Percentiles rank a stretch among this genome's conserved stretches.
phyloP scores from a whole-genome alignment of 2,888 invertebrate species.

The Tanytarsus gracilentus region DNA sequence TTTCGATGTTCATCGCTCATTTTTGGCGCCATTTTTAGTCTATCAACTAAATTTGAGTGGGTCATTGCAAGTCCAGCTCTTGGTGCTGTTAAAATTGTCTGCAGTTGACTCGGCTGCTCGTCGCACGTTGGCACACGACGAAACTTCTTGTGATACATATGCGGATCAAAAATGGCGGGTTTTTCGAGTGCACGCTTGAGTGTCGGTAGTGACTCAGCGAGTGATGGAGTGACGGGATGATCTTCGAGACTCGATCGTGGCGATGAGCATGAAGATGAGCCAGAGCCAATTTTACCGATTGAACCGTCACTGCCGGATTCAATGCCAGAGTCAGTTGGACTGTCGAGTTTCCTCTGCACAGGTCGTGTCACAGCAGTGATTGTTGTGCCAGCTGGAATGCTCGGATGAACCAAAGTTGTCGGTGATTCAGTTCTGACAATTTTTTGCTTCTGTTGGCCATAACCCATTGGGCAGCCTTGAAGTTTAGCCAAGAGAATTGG shows the following conservation, averaged over 20 bases:
- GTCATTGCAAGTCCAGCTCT: constrained; percentile 13
- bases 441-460: constrained; percentile 50
- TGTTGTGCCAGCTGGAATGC: constrained; percentile 61
- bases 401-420: constrained; percentile 38
- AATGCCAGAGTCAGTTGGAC: constrained; percentile 87
- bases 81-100: constrained; percentile 11
- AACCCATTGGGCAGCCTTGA: constrained; percentile 66
- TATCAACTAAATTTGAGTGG: constrained; percentile 16
- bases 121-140: not conserved
- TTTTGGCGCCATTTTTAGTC: constrained; percentile 21
- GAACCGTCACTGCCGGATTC: constrained; percentile 76
- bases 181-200: constrained; percentile 20
- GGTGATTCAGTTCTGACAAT: constrained; percentile 66
- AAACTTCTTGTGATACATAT: constrained; percentile 28
- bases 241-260: constrained; percentile 78
- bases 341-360: constrained; percentile 65
- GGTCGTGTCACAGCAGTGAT: constrained; percentile 55
- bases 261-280: constrained; percentile 74
- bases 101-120: constrained; percentile 14
- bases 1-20: constrained; percentile 28
- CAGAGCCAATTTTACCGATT: constrained; percentile 33
- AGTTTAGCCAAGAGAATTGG: constrained; percentile 66
- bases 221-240: constrained; percentile 35
- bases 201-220: constrained; percentile 20
- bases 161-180: constrained; percentile 25